Percentiles rank a stretch among this genome's conserved stretches.
These are phyloP conservation scores for Melitaea cinxia DNA, from an alignment of 1,140 invertebrate genomes.

Conservation along the genomic window DNA sequence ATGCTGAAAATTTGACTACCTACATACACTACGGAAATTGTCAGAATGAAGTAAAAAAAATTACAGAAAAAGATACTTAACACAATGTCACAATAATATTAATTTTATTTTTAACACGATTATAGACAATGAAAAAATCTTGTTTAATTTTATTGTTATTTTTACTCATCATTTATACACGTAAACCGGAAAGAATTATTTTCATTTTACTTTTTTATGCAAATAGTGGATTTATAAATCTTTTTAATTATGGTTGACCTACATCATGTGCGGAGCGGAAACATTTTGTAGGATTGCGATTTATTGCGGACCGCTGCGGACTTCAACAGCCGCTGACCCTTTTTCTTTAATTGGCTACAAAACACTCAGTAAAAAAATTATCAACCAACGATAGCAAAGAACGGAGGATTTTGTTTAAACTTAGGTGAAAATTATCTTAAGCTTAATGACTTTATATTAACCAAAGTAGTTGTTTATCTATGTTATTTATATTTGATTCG, in stretches of 20 bases:
- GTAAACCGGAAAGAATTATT: conserved; percentile 18
- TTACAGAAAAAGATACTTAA: no score
- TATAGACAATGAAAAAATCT: neutral
- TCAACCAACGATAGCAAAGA: conserved; percentile 55
- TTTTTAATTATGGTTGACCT: conserved; percentile 44
- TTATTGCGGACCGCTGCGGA: conserved; percentile 65
- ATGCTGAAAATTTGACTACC: no score
- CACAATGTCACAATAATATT: no score
- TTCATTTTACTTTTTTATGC: conserved; percentile 37
- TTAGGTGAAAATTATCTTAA: neutral
- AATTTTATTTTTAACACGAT: neutral
- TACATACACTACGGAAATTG: no score
- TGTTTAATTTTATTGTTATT: neutral
- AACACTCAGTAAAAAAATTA: conserved; percentile 69
- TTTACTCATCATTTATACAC: conserved; percentile 3
- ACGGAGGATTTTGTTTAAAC: conserved; percentile 7
- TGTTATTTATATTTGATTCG: neutral
- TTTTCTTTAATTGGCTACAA: conserved; percentile 78
- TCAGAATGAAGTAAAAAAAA: no score
- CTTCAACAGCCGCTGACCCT: conserved; percentile 64
- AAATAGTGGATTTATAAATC: conserved; percentile 44
- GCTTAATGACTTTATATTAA: neutral
- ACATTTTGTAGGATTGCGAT: conserved; percentile 76
- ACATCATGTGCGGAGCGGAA: conserved; percentile 59
- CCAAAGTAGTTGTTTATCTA: neutral